Base-by-base conservation (phyloP, 64 coral and sea anemone species). In the Pocillopora damicornis region DNA sequence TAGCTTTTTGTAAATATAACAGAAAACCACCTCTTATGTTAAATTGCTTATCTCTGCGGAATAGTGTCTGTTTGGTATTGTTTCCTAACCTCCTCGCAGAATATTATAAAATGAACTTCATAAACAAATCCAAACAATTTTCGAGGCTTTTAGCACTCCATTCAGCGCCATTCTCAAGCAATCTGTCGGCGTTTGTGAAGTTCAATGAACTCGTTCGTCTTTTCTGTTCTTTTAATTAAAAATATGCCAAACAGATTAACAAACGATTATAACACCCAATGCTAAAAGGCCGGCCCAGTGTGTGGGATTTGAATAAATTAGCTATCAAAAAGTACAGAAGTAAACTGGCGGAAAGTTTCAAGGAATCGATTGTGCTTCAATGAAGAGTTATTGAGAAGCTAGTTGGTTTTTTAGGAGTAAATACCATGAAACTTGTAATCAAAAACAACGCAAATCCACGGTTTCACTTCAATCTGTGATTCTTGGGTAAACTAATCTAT, bases 141-240 rank as follows among this genome's bases (percentile, higher is more conserved):
- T 15, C 9, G 25, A 35, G 9, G 79, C 58, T 81, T 63, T 64
- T 64, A 81, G 23, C 79, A 63, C 79, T 81, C 35, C 18, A 67
- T 83, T 83, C 15, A 68, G 15, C 80, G 2, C 63, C 15, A 68
- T 45, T 66, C 18, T 83, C 35, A 38, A 37, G 61, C 61, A 83
- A 83, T 65, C 25, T 6, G 79, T 81, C 80, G 80, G 80, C 80
- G 36, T 69, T 83, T 83, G 10, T 83, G 80, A 83, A 66, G 36
- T 81, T 35, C 2, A 63, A 30, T 60, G 58, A 67, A 68, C 62
- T 51, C 37, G 16, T 73, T 14, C 30, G 51, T 72, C 18, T 72
- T 72, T 22, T 68, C 38, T 72, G 65, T 58, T 57, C 80, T 37
- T 63, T 85, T 85, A 72, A 85, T 85, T 85, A 37, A 72, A 69